phyloP scores from a whole-genome alignment of 2,113 vertebrate species.

The Muscicapa adusta region DNA sequence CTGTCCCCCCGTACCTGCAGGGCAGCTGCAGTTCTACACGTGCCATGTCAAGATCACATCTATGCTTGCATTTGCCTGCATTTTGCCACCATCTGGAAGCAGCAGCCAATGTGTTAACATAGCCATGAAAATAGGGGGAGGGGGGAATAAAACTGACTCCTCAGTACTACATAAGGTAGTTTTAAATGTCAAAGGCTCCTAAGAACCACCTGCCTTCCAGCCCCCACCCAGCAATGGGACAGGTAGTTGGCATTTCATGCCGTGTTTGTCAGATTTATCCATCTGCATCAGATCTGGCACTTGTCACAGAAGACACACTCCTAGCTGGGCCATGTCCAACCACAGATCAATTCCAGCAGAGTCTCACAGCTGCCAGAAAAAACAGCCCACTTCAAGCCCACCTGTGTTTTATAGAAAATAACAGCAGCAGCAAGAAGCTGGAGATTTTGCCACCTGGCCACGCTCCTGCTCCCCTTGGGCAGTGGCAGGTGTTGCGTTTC shows the following conservation, averaged over 20 bases:
- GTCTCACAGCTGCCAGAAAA: fast-evolving
- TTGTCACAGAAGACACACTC: background rate
- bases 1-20: fast-evolving
- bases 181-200: constrained; percentile 8
- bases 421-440: background rate
- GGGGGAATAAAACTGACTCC: background rate
- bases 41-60: background rate
- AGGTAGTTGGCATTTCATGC: background rate
- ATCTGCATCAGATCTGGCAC: background rate
- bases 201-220: background rate
- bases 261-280: background rate
- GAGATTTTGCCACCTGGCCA: background rate
- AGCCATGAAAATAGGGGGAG: background rate
- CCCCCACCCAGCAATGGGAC: background rate
- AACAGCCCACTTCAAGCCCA: background rate
- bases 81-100: background rate
- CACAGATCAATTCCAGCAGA: fast-evolving
- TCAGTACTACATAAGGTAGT: background rate
- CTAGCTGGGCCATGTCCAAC: background rate
- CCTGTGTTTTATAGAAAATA: fast-evolving
- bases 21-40: background rate
- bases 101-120: background rate
- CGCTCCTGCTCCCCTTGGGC: background rate
- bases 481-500: background rate
- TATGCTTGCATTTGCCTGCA: background rate